phyloP scores from a whole-genome alignment of 92 coral and sea anemone species.

The Paramuricea clavata region DNA sequence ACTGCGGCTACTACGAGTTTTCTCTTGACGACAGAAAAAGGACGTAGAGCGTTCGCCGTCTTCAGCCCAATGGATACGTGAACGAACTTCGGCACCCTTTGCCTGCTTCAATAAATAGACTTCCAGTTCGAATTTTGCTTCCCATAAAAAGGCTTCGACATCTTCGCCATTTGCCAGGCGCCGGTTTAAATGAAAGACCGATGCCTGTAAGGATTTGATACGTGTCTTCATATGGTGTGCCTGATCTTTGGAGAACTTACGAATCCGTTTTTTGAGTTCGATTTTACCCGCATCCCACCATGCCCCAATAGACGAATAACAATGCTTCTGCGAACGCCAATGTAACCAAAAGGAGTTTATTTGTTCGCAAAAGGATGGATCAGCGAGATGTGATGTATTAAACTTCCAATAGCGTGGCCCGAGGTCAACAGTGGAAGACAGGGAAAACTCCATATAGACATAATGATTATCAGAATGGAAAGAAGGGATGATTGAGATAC shows the following conservation, averaged over 20 bases:
- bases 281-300: constrained; percentile 43
- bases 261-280: background rate
- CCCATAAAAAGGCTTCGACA: background rate
- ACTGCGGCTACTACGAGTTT: no score
- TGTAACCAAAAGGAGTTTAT: background rate
- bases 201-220: background rate
- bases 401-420: constrained; percentile 69
- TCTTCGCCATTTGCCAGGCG: background rate
- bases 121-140: background rate
- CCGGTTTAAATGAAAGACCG: background rate
- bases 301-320: background rate
- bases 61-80: constrained; percentile 17
- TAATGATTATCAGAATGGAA: constrained; percentile 59
- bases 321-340: background rate
- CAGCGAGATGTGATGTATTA: constrained; percentile 51
- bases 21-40: no score
- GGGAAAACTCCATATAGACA: constrained; percentile 9
- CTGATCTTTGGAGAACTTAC: background rate
- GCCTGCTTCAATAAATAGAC: background rate
- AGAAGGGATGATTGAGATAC: constrained; percentile 40
- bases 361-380: background rate
- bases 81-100: background rate
- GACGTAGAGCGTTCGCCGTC: background rate
- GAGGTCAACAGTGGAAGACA: constrained; percentile 20
- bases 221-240: background rate